Percentiles rank a stretch among this genome's conserved stretches.
These are phyloP conservation scores for Osedax frankpressi DNA, from an alignment of 2,888 invertebrate species.

Conservation along the genomic window DNA sequence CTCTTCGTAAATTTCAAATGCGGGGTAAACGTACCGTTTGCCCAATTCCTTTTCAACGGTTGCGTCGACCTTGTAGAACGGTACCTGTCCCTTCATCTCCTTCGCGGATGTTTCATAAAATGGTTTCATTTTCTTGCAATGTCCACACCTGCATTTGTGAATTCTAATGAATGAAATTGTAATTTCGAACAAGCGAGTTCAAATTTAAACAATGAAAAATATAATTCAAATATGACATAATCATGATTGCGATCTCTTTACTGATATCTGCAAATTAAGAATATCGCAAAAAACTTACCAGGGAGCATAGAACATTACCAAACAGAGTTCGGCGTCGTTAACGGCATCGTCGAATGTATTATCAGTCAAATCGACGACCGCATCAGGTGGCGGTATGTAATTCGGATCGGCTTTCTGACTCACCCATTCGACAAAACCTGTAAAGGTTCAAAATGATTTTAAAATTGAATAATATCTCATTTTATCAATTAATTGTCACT, in stretches of 20 bases:
- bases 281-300: too few species aligned
- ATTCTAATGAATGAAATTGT: too few species aligned
- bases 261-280: too few species aligned
- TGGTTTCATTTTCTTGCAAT: slow-evolving; percentile 50
- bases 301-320: neutral
- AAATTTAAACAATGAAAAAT: too few species aligned
- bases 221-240: too few species aligned
- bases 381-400: neutral
- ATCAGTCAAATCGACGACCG: neutral
- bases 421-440: neutral
- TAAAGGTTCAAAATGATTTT: too few species aligned
- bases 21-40: slow-evolving; percentile 28
- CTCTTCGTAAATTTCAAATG: too few species aligned
- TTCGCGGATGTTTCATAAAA: slow-evolving; percentile 51
- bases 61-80: slow-evolving; percentile 51
- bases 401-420: neutral
- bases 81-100: slow-evolving; percentile 43
- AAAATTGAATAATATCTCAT: too few species aligned
- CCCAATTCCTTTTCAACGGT: slow-evolving; percentile 48
- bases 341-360: neutral
- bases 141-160: slow-evolving; percentile 51
- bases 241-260: too few species aligned
- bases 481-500: too few species aligned
- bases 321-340: neutral
- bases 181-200: too few species aligned